A percentile compares a stretch with the other conserved stretches of the same genome.
Conservation (phyloP, 2,797 vertebrate species). For the Bothrops alternatus region DNA sequence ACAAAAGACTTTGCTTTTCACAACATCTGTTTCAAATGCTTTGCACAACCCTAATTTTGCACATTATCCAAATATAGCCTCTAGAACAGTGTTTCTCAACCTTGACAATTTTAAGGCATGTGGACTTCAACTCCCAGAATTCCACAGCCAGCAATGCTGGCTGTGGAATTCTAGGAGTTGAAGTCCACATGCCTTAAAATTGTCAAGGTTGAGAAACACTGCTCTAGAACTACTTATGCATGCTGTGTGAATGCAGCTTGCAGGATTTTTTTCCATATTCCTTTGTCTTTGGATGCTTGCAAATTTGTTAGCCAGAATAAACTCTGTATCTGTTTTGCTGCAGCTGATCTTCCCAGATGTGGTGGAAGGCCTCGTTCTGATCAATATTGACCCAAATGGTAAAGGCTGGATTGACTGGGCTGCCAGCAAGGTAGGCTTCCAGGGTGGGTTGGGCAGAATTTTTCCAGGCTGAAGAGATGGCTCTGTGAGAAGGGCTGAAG, state of each 20-base stretch:
- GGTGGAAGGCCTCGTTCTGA: slow-evolving; percentile 92
- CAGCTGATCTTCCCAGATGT: slow-evolving; percentile 93
- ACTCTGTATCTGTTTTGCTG: not conserved
- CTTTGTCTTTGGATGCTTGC: not conserved
- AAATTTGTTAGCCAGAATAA: not conserved
- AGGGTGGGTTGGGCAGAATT: too few species aligned
- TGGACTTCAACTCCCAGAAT: too few species aligned
- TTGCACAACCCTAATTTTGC: not conserved
- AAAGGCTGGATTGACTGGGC: slow-evolving; percentile 99
- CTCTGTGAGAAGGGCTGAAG: not conserved
- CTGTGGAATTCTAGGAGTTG: too few species aligned
- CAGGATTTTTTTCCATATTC: not conserved
- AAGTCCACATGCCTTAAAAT: too few species aligned
- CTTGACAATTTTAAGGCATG: too few species aligned
- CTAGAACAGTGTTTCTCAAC: too few species aligned
- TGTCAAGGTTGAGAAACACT: too few species aligned
- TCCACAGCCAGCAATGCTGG: too few species aligned
- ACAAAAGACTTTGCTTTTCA: not conserved
- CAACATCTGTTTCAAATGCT: not conserved
- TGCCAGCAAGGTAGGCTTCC: slow-evolving; percentile 84
- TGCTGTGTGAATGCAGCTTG: not conserved
- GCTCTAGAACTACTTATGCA: not conserved
- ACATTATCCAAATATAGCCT: not conserved
- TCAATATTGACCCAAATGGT: slow-evolving; percentile 94
- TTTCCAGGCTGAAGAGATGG: too few species aligned